Evolutionary conservation across 2,113 vertebrate genomes (phyloP).

Genomic region (Amblyornis subalaris): DNA sequence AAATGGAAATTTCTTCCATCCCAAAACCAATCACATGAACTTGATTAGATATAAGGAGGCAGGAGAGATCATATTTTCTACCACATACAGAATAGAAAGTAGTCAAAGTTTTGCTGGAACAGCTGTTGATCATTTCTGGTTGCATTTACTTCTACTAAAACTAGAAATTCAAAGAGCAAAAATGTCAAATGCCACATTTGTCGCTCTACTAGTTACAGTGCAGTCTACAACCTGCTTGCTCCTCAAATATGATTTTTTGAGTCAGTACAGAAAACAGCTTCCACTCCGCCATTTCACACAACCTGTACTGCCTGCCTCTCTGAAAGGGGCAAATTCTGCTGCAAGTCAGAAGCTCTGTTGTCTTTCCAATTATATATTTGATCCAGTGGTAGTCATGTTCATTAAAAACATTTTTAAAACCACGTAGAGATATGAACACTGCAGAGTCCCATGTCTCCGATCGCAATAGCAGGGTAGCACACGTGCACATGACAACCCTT

Average conservation of each 20-base stretch:
- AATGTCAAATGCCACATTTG: not conserved
- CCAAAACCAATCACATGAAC: not conserved
- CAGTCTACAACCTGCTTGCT: not conserved
- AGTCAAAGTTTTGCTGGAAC: not conserved
- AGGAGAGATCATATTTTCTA: not conserved
- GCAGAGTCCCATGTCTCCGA: rapidly evolving
- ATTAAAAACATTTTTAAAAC: not conserved
- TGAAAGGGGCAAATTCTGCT: not conserved
- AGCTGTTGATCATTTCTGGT: not conserved
- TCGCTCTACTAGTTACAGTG: not conserved
- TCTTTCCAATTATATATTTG: not conserved
- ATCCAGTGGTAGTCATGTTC: not conserved
- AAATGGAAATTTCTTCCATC: not conserved
- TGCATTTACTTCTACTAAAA: not conserved
- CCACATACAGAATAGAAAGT: not conserved
- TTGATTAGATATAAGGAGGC: not conserved
- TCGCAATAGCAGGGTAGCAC: not conserved
- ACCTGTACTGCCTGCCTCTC: not conserved
- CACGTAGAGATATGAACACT: not conserved
- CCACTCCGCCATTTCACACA: not conserved
- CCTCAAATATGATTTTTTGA: not conserved
- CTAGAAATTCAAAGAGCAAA: not conserved
- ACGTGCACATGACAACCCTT: rapidly evolving
- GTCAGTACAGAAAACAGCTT: not conserved
- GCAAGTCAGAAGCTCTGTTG: rapidly evolving